These are phyloP conservation scores for Thymallus thymallus DNA, from an alignment of 2,113 vertebrate genomes.

Conservation along the genomic window DNA sequence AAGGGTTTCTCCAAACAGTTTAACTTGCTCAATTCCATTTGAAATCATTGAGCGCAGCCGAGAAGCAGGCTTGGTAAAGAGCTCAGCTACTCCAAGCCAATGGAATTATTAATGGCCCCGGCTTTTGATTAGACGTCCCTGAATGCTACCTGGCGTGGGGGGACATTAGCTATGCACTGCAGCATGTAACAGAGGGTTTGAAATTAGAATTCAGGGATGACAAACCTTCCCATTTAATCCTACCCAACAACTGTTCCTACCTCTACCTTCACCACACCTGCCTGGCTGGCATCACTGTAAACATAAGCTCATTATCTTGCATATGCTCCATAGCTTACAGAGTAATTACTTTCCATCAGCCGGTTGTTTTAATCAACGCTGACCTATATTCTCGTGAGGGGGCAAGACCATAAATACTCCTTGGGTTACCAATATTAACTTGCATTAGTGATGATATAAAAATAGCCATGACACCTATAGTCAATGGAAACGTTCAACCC, in stretches of 20 bases:
- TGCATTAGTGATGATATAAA: neutral
- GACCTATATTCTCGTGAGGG: neutral
- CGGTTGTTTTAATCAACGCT: conserved; percentile 6
- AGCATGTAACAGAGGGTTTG: neutral
- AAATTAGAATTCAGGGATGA: conserved; percentile 17
- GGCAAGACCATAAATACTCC: neutral
- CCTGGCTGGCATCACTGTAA: neutral
- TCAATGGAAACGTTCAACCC: neutral
- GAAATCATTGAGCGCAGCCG: neutral
- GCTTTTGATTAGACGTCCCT: neutral
- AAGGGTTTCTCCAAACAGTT: no score
- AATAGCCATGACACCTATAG: neutral
- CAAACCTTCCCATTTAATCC: conserved; percentile 9
- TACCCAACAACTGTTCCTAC: neutral
- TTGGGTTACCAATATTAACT: neutral
- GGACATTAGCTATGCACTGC: conserved; percentile 10
- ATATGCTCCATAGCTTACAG: neutral
- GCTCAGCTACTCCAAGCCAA: neutral
- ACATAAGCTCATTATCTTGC: conserved; percentile 9
- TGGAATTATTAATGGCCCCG: neutral
- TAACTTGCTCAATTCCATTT: neutral
- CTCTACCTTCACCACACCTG: neutral
- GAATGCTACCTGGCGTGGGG: neutral
- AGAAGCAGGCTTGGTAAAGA: neutral
- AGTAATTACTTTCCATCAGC: conserved; percentile 4